A percentile compares a stretch with the other conserved stretches of the same genome.
Evolutionary conservation across 2,113 vertebrate genomes (phyloP).

Genomic region (Nyctibius bracteatus): DNA sequence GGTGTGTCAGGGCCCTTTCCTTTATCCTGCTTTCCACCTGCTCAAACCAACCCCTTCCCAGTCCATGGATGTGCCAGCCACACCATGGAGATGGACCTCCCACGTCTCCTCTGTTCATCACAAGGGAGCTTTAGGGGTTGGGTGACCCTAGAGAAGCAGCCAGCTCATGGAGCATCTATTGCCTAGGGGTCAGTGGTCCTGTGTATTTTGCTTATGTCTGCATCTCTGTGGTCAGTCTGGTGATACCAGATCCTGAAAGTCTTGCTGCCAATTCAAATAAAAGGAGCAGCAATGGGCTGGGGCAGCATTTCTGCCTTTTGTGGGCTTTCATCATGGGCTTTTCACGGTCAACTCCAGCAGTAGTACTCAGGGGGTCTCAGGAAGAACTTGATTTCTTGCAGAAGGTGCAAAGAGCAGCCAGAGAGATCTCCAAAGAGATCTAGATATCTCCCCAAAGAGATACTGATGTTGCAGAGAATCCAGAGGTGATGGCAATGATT

Average conservation of each 20-base stretch:
- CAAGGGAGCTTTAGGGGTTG: background rate
- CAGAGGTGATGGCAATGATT: background rate
- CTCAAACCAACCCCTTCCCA: background rate
- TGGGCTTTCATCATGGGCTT: fast-evolving
- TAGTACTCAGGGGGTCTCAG: background rate
- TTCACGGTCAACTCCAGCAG: background rate
- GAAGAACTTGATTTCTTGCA: background rate
- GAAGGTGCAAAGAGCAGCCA: background rate
- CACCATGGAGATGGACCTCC: background rate
- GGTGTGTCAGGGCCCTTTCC: slow-evolving; percentile 18
- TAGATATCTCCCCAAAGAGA: background rate
- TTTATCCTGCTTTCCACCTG: background rate
- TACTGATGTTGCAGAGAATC: background rate
- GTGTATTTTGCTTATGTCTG: background rate
- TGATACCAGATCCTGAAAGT: background rate
- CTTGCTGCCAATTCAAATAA: background rate
- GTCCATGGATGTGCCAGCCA: background rate
- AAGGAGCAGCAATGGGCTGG: background rate
- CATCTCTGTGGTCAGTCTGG: background rate
- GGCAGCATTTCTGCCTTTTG: background rate
- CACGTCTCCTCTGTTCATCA: background rate
- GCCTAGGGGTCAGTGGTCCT: no score
- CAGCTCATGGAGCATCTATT: background rate
- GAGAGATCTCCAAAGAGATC: background rate
- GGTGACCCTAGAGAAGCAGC: background rate